Evolutionary conservation across 1,140 invertebrate genomes (phyloP).

Genomic region (Pomacea maculata): DNA sequence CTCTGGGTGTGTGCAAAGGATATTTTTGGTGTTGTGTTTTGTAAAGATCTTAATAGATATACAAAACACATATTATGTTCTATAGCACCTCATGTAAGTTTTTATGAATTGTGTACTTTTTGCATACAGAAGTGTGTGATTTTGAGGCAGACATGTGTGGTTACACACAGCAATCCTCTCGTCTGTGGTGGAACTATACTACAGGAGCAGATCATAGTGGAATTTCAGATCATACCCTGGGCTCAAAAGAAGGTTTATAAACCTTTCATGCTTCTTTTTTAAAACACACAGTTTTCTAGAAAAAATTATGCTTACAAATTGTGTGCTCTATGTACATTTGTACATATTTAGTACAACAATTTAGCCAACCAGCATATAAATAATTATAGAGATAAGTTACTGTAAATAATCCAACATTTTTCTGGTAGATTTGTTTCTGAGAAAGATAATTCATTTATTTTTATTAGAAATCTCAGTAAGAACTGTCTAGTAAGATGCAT

Average conservation of each 20-base stretch:
- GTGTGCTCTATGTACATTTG: conserved; percentile 27
- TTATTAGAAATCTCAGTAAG: no score
- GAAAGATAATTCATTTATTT: no score
- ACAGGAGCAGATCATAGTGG: conserved; percentile 21
- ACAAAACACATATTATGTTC: no score
- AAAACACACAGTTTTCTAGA: not conserved
- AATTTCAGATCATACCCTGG: conserved; percentile 29
- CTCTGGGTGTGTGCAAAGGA: no score
- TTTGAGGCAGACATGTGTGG: conserved; percentile 37
- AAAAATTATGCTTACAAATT: no score
- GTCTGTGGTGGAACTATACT: conserved; percentile 37
- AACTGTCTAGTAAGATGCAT: no score
- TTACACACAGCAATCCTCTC: conserved; percentile 41
- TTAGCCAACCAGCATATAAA: not conserved
- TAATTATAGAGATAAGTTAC: not conserved
- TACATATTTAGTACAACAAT: conserved; percentile 25
- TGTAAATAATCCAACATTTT: no score
- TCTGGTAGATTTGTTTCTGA: no score
- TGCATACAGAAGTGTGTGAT: conserved; percentile 32
- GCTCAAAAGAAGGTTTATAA: conserved; percentile 36
- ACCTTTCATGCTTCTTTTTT: not conserved
- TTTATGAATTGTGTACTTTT: no score
- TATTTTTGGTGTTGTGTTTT: no score
- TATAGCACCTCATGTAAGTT: no score
- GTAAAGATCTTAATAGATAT: no score